Percentiles rank a stretch among this genome's conserved stretches.
These are phyloP conservation scores for Phylloscopus whistleri DNA, from an alignment of 2,113 vertebrate species.

Conservation along the genomic window DNA sequence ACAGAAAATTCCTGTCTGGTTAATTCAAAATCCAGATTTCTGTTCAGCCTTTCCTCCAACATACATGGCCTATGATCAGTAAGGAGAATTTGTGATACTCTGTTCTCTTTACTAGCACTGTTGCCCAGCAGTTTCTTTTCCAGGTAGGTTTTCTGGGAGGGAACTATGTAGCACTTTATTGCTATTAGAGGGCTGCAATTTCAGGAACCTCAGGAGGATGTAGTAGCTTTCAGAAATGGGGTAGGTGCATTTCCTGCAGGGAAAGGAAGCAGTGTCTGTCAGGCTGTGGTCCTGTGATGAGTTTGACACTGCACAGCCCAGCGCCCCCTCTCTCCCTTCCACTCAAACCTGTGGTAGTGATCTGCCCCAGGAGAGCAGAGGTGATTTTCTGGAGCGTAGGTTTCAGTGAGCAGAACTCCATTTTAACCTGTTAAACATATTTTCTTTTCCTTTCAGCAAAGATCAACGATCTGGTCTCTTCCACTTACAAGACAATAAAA, in stretches of 20 bases:
- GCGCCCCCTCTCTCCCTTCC: background rate
- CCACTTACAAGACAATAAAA: slow-evolving; percentile 91
- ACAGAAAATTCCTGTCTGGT: background rate
- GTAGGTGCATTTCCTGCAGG: background rate
- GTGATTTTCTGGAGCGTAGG: background rate
- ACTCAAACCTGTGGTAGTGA: background rate
- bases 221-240: background rate
- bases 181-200: background rate
- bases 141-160: background rate
- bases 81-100: background rate
- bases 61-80: background rate
- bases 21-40: slow-evolving; percentile 10
- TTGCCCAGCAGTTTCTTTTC: background rate
- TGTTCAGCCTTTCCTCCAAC: background rate
- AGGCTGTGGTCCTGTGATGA: background rate
- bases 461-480: slow-evolving; percentile 89
- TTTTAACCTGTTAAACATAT: background rate
- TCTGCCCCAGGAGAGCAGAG: background rate
- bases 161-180: background rate
- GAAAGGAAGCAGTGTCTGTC: background rate
- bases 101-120: background rate
- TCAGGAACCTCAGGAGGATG: background rate
- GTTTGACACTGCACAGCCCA: background rate
- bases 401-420: background rate
- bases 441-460: slow-evolving; percentile 82